Conservation (phyloP, 2,888 invertebrate genomes). For the Coronaproctus castanopsis region DNA sequence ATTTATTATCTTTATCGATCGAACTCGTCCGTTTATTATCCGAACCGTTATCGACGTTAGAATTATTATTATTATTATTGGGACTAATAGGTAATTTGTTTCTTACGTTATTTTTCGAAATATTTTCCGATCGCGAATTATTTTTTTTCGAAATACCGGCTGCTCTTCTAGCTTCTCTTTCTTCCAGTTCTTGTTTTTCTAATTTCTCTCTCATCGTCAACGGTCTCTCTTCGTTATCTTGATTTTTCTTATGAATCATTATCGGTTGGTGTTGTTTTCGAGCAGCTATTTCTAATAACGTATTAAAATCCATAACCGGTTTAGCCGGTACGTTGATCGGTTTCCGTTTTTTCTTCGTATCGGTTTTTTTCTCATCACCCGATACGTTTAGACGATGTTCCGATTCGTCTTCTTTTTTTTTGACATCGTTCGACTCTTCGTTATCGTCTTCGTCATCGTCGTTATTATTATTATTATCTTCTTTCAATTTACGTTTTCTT, state of each 20-base stretch:
- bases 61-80: background rate
- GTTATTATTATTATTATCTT: constrained; percentile 23
- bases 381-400: background rate
- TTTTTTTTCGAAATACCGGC: constrained; percentile 9
- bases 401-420: constrained; percentile 20
- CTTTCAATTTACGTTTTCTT: constrained; percentile 32
- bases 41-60: constrained; percentile 6
- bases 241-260: constrained; percentile 34
- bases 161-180: constrained; percentile 23
- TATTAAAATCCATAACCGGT: constrained; percentile 57
- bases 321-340: constrained; percentile 39
- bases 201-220: constrained; percentile 62
- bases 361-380: constrained; percentile 28
- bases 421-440: constrained; percentile 19
- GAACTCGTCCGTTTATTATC: constrained; percentile 13
- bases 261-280: constrained; percentile 65
- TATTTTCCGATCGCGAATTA: no score
- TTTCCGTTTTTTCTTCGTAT: constrained; percentile 28
- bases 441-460: constrained; percentile 24
- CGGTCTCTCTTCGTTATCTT: constrained; percentile 41
- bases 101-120: no score
- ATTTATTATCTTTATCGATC: background rate
- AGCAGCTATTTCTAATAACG: constrained; percentile 59
- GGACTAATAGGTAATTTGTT: no score
- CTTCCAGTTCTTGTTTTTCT: constrained; percentile 51